A percentile compares a stretch with the other conserved stretches of the same genome.
phyloP scores from a whole-genome alignment of 2,888 invertebrate genomes.

The Trichogramma evanescens region DNA sequence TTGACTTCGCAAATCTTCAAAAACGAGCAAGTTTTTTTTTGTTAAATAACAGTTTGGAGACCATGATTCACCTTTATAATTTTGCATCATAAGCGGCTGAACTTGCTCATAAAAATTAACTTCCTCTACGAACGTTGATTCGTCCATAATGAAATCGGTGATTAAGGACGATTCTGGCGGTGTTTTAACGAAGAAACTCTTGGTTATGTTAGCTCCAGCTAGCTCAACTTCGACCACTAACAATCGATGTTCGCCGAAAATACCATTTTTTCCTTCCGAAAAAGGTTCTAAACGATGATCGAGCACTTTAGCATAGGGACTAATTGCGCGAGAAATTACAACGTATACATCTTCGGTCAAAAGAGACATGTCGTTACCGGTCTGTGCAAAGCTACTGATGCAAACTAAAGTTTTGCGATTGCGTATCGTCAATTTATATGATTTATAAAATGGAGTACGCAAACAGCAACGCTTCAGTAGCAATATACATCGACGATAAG shows the following conservation, averaged over 20 bases:
- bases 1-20: slow-evolving; percentile 43
- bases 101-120: background rate
- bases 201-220: slow-evolving; percentile 1
- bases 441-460: too few species aligned
- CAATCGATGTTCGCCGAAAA: slow-evolving; percentile 30
- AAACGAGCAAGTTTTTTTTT: slow-evolving; percentile 37
- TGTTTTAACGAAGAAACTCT: slow-evolving; percentile 56
- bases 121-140: slow-evolving; percentile 35
- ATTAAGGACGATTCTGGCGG: slow-evolving; percentile 50
- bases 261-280: slow-evolving; percentile 32
- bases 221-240: slow-evolving; percentile 22
- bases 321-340: background rate
- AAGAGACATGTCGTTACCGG: background rate
- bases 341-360: background rate
- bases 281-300: slow-evolving; percentile 27
- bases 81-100: background rate
- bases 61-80: slow-evolving; percentile 17
- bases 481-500: too few species aligned
- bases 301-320: slow-evolving; percentile 18
- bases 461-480: too few species aligned
- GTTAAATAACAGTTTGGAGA: slow-evolving; percentile 39
- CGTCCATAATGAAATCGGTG: slow-evolving; percentile 49
- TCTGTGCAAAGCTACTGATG: too few species aligned
- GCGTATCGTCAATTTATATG: too few species aligned
- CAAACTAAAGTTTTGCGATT: too few species aligned